phyloP scores from a whole-genome alignment of 2,113 vertebrate species.

The Pedetes capensis region DNA sequence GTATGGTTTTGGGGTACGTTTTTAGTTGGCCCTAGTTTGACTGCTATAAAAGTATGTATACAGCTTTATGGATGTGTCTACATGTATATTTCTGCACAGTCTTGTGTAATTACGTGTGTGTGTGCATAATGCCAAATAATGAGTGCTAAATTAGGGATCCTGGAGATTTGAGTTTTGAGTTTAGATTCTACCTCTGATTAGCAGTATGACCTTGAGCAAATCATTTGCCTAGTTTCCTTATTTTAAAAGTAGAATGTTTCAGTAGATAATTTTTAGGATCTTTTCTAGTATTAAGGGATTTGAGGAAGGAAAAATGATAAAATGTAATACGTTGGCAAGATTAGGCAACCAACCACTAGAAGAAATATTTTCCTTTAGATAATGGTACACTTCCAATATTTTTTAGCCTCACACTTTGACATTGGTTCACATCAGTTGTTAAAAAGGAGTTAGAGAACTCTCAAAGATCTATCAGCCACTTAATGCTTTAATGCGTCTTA shows the following conservation, averaged over 20 bases:
- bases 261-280: constrained; percentile 2
- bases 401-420: background rate
- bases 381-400: background rate
- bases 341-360: background rate
- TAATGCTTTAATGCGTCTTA: background rate
- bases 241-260: background rate
- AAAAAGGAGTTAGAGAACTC: background rate
- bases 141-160: background rate
- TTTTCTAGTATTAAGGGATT: constrained; percentile 22
- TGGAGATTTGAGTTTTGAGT: background rate
- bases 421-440: background rate
- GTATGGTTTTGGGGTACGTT: background rate
- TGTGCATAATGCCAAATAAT: background rate
- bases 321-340: background rate
- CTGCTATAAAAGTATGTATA: background rate
- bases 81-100: background rate
- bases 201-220: background rate
- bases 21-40: background rate
- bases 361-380: background rate
- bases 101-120: background rate
- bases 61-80: background rate
- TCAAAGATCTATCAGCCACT: background rate
- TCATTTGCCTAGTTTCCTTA: constrained; percentile 17
- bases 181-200: background rate
- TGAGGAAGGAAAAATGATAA: constrained; percentile 36